Evolutionary conservation across 2,888 invertebrate genomes (phyloP).

Genomic region (Hyposoter dolosus): DNA sequence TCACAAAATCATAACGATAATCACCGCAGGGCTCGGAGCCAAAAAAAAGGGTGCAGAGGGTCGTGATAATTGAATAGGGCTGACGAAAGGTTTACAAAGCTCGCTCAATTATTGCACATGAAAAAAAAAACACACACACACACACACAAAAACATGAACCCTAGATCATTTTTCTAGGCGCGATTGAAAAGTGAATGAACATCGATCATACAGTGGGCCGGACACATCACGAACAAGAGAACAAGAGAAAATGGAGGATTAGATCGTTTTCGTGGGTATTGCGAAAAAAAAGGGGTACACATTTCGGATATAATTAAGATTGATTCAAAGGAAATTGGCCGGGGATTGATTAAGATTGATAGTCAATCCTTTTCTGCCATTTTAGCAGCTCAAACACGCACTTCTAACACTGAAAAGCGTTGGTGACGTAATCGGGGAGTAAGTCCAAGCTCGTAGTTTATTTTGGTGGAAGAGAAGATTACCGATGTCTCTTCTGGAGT

Average conservation of each 20-base stretch:
- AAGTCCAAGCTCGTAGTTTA: not conserved
- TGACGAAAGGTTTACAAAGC: conserved; percentile 10
- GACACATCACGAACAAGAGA: conserved; percentile 44
- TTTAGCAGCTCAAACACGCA: conserved; percentile 2
- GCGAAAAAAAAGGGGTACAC: conserved; percentile 57
- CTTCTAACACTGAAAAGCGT: conserved; percentile 8
- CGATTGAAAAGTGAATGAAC: conserved; percentile 32
- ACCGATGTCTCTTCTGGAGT: too few species aligned
- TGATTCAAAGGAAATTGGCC: conserved; percentile 61
- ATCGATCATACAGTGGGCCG: conserved; percentile 57
- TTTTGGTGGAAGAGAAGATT: not conserved
- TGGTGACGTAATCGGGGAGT: conserved; percentile 24
- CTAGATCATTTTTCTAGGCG: not conserved
- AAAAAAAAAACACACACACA: not conserved
- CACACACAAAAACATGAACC: conserved; percentile 4
- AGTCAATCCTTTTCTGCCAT: conserved; percentile 16
- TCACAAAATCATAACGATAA: not conserved
- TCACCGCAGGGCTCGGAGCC: not conserved
- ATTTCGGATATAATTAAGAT: conserved; percentile 66
- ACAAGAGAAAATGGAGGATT: conserved; percentile 42
- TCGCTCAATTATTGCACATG: not conserved
- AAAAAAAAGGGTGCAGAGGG: conserved; percentile 10
- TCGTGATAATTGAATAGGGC: conserved; percentile 17
- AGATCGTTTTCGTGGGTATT: conserved; percentile 60
- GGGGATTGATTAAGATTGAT: conserved; percentile 62